phyloP scores from a whole-genome alignment of 2,888 invertebrate genomes.

The Venusia cambrica region DNA sequence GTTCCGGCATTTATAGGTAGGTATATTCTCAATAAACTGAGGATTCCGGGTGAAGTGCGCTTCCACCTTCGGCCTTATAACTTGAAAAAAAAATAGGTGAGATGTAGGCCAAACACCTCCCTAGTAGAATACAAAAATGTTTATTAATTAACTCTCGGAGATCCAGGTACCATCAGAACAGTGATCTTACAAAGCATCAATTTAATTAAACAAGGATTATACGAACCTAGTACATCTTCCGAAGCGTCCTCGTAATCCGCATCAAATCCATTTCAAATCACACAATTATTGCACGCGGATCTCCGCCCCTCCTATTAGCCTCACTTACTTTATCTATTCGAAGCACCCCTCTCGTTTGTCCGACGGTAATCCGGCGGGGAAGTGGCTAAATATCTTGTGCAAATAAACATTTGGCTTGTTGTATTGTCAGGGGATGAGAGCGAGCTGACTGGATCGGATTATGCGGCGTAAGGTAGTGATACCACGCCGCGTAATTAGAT shows the following conservation, averaged over 20 bases:
- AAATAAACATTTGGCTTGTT: conserved; percentile 75
- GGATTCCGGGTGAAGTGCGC: no score
- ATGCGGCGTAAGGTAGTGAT: conserved; percentile 61
- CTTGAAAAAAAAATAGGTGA: no score
- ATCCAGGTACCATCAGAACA: conserved; percentile 3
- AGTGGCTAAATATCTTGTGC: conserved; percentile 80
- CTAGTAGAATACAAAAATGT: no score
- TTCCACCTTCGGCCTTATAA: no score
- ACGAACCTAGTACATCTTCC: conserved; percentile 29
- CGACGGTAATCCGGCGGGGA: conserved; percentile 74
- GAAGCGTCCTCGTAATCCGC: conserved; percentile 53
- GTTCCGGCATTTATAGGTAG: no score
- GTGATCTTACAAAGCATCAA: conserved; percentile 18
- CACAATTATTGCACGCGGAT: conserved; percentile 61
- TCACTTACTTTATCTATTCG: conserved; percentile 63
- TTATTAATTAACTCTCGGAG: conserved; percentile 1
- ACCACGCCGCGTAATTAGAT: conserved; percentile 61
- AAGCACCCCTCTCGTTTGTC: conserved; percentile 63
- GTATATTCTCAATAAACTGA: no score
- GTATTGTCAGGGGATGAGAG: conserved; percentile 67
- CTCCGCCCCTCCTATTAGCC: conserved; percentile 73
- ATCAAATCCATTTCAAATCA: conserved; percentile 63
- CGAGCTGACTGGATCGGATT: conserved; percentile 69
- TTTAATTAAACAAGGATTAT: conserved; percentile 34
- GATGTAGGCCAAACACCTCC: no score